Conservation (phyloP, 30 jellyfish, hydroid and myxozoan genomes). For the Hydractinia symbiolongicarpus region DNA sequence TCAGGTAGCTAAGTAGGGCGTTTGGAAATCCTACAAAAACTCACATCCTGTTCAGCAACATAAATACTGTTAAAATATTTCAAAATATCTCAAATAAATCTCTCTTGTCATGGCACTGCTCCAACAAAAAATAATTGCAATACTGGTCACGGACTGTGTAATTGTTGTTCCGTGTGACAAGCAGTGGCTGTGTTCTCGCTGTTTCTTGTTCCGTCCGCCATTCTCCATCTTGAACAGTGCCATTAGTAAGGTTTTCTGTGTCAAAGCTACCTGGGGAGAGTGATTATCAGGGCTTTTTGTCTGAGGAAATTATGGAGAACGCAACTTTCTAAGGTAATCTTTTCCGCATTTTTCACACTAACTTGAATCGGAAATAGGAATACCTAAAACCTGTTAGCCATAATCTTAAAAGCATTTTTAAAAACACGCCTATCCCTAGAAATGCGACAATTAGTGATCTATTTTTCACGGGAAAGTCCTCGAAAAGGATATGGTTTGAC, state of each 20-base stretch:
- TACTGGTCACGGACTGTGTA: slow-evolving; percentile 6
- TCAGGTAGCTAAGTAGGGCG: too few species aligned
- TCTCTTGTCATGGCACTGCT: background rate
- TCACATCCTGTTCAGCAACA: too few species aligned
- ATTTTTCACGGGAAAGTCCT: background rate
- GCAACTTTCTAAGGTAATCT: background rate
- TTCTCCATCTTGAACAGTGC: background rate
- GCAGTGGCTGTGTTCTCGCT: background rate
- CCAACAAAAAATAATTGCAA: background rate
- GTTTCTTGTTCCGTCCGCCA: background rate
- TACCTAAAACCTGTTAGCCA: background rate
- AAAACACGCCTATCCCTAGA: background rate
- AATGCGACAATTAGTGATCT: background rate
- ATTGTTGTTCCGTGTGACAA: background rate
- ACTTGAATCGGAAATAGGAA: background rate
- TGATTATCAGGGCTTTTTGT: background rate
- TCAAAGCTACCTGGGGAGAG: background rate
- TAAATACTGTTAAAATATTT: too few species aligned
- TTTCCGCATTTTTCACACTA: background rate
- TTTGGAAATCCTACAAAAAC: too few species aligned
- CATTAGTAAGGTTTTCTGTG: background rate
- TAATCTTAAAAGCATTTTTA: background rate
- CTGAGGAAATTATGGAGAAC: background rate
- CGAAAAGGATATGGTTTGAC: background rate
- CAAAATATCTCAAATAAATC: background rate